phyloP scores from a whole-genome alignment of 1,140 invertebrate species.

The Plectus sambesii region DNA sequence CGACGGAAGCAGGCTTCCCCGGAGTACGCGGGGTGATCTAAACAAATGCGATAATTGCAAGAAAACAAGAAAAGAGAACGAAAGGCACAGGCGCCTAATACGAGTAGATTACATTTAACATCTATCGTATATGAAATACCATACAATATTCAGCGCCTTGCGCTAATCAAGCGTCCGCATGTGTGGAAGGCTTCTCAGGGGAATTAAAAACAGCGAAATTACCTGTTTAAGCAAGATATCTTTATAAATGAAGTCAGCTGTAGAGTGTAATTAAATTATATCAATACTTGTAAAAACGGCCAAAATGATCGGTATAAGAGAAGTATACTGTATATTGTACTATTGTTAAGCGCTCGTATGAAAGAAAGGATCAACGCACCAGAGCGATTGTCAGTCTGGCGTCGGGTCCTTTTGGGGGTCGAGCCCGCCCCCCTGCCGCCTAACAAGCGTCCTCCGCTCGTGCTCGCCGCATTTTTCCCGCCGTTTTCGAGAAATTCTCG shows the following conservation, averaged over 20 bases:
- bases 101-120: constrained; percentile 8
- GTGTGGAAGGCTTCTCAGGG: constrained; percentile 1
- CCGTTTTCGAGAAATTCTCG: constrained; percentile 22
- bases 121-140: background rate
- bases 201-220: constrained; percentile 14
- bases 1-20: constrained; percentile 31
- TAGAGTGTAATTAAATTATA: too few species aligned
- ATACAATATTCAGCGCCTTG: constrained; percentile 4
- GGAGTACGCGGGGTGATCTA: constrained; percentile 33
- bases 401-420: constrained; percentile 12
- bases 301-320: too few species aligned
- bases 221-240: too few species aligned
- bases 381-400: constrained; percentile 5
- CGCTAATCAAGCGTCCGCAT: too few species aligned
- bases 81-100: too few species aligned
- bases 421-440: background rate
- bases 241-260: too few species aligned
- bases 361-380: constrained; percentile 2
- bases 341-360: background rate
- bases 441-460: constrained; percentile 13
- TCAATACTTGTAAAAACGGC: too few species aligned
- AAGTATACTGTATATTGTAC: constrained; percentile 1
- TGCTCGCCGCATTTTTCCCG: constrained; percentile 3
- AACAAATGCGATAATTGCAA: too few species aligned
- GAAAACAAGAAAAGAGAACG: too few species aligned